These are phyloP conservation scores for Halocynthia aurantium DNA, from an alignment of 23 tunicate genomes.

Conservation along the genomic window DNA sequence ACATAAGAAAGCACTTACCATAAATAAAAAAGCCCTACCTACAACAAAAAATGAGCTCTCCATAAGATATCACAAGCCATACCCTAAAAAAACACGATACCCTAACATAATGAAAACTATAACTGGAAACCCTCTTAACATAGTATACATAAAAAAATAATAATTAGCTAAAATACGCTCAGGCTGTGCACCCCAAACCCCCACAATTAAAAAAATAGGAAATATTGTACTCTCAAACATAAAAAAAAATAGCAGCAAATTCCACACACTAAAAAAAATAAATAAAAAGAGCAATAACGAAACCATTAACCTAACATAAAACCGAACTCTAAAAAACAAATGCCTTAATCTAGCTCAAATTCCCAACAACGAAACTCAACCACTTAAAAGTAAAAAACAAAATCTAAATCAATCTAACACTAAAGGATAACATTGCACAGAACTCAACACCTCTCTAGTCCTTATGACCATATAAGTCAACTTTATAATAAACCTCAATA, in stretches of 20 bases:
- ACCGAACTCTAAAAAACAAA: no score
- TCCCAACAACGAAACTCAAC: no score
- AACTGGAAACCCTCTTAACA: background rate
- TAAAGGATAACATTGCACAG: background rate
- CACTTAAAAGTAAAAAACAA: background rate
- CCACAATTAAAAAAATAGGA: conserved; percentile 3
- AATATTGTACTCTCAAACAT: background rate
- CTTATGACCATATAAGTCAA: background rate
- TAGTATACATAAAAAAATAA: conserved; percentile 16
- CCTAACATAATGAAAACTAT: background rate
- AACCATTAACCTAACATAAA: no score
- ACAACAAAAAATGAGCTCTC: background rate
- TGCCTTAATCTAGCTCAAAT: no score
- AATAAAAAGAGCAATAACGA: background rate
- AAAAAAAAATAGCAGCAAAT: conserved; percentile 6
- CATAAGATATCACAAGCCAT: background rate
- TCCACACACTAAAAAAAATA: conserved; percentile 4
- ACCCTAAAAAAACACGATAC: background rate
- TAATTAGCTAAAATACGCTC: conserved; percentile 1
- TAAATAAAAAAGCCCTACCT: background rate
- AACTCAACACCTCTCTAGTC: background rate
- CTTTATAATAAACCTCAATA: background rate
- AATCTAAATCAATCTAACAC: background rate
- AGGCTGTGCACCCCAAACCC: background rate
- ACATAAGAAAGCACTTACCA: background rate